Base-by-base conservation (phyloP, 1,140 invertebrate genomes). In the Himalopsyche phryganea region DNA sequence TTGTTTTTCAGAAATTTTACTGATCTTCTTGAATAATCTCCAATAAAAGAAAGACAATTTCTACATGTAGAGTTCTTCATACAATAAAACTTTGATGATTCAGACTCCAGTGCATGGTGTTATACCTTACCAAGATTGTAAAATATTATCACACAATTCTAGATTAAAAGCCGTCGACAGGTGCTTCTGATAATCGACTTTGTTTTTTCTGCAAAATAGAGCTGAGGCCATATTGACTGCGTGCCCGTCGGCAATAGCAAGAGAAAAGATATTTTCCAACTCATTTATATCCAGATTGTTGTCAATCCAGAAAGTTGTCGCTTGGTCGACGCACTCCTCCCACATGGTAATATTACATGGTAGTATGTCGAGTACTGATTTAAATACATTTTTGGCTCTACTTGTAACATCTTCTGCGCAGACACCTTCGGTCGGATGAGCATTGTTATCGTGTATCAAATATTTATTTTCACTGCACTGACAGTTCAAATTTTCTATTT, bases 301-400 rank as follows among this genome's bases (percentile, higher is more conserved):
- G 42, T 76, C 69, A 7, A 75, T 58, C 79, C 79, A 81, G 60
- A 80, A 80, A 36, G 72, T 69, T 17, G 80, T 68, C 18, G 70
- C 68, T 14, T 64, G 56, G 20, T 57, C 47, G 0, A 64, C 48
- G 33, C 61, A 64, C 9, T 64, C 61, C 10, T 47, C 40, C 61
- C 61, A 64, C 23, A 44, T 28, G 0, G 10, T 41, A 5, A 33
- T 28, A 50, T 44, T 53, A 11, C 44, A 20, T 5, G 61, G 53
- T 14, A 64, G 45, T 7, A 53, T 44, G 14, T 44, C 35, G 7
- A 64, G 53, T 5, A 56, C 48, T 6, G 56, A 55, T 51, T 46
- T 58, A 9, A 52, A 48, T 18, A 59, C 41, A 14, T 47, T 18
- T 18, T 36, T 35, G 6, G 61, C 56, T 11, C 19, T 18, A n/a